Percentiles rank a stretch among this genome's conserved stretches.
Evolutionary conservation across 2,113 vertebrate genomes (phyloP).

Genomic region (Cryptomyrus ogoouensis): DNA sequence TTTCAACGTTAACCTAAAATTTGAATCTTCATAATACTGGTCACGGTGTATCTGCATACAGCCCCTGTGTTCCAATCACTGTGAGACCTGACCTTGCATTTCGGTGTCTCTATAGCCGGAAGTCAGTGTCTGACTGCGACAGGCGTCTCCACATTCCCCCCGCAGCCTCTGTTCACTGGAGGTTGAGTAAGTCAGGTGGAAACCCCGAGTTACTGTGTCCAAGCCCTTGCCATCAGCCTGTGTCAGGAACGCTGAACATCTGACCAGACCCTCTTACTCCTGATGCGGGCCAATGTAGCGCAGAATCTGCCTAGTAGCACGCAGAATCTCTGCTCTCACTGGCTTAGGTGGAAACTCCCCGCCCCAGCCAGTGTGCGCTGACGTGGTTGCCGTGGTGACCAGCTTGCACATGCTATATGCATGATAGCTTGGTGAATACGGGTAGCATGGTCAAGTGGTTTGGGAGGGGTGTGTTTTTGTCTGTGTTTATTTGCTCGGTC

Average conservation of each 20-base stretch:
- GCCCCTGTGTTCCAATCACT: background rate
- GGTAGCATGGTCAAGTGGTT: no score
- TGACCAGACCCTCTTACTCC: no score
- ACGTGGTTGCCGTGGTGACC: conserved; percentile 47
- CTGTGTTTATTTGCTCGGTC: background rate
- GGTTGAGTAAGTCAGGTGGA: background rate
- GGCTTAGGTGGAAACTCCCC: conserved; percentile 37
- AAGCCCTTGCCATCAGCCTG: background rate
- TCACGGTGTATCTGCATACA: background rate
- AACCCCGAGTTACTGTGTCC: background rate
- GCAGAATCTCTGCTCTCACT: conserved; percentile 35
- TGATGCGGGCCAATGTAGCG: background rate
- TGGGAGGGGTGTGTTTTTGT: background rate
- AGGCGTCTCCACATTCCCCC: background rate
- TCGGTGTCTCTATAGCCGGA: background rate
- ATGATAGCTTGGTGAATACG: background rate
- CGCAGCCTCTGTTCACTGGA: background rate
- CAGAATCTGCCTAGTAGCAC: conserved; percentile 54
- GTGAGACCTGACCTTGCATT: background rate
- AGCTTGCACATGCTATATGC: conserved; percentile 30
- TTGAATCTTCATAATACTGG: background rate
- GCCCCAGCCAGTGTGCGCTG: conserved; percentile 25
- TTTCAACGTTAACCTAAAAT: background rate
- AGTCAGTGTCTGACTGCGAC: background rate
- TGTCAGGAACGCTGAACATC: background rate